Conservation (phyloP, 2,888 invertebrate species). For the Idaea aversata region DNA sequence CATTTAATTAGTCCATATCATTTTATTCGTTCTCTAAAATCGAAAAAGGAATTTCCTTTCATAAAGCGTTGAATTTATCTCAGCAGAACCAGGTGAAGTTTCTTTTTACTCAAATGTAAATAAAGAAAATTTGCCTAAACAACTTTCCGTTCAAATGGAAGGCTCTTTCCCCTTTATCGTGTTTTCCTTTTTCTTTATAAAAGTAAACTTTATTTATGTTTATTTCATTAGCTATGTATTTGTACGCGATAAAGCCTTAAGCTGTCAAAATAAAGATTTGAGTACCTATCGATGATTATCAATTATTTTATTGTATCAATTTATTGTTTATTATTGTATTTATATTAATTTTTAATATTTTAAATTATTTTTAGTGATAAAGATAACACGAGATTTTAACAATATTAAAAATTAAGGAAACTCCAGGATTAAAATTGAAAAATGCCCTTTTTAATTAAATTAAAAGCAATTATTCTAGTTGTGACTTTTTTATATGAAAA, state of each 20-base stretch:
- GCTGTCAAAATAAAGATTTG: background rate
- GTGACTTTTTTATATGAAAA: too few species aligned
- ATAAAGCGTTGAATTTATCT: conserved; percentile 40
- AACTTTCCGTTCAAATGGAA: conserved; percentile 55
- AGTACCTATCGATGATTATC: background rate
- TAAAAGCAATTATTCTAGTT: too few species aligned
- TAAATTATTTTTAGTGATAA: too few species aligned
- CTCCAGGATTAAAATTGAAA: too few species aligned
- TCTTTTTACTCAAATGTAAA: conserved; percentile 47
- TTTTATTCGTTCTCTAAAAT: background rate
- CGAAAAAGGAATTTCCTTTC: conserved; percentile 11
- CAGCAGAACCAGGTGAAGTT: conserved; percentile 42
- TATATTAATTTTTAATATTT: too few species aligned
- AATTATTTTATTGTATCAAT: background rate
- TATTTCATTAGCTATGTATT: conserved; percentile 41
- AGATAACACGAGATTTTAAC: too few species aligned
- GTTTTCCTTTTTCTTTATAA: conserved; percentile 47
- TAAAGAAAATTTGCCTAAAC: conserved; percentile 55
- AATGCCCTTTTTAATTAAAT: too few species aligned
- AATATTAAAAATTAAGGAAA: too few species aligned
- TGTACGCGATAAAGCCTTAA: conserved; percentile 30
- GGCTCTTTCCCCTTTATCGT: conserved; percentile 48
- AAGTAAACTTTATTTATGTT: conserved; percentile 47
- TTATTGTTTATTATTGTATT: background rate
- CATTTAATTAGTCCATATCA: background rate